phyloP scores from a whole-genome alignment of 2,888 invertebrate species.

The Yponomeuta malinellus region DNA sequence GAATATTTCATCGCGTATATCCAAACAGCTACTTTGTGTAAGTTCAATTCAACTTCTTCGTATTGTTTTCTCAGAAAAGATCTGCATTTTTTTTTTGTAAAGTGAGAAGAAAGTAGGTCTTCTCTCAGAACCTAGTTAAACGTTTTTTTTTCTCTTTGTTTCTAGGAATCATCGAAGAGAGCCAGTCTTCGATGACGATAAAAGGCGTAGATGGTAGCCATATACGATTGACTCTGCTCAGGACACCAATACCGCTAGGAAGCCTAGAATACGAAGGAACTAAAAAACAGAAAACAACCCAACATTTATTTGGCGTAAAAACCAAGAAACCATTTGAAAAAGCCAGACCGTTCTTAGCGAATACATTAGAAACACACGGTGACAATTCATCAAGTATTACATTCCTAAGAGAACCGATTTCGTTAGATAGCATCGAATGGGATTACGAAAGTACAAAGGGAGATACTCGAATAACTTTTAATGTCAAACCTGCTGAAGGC shows the following conservation, averaged over 20 bases:
- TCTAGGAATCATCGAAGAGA: slow-evolving; percentile 52
- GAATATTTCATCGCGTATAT: too few relatives aligned
- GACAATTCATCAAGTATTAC: slow-evolving; percentile 4
- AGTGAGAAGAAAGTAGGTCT: too few relatives aligned
- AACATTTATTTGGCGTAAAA: neutral
- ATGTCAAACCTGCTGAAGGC: slow-evolving; percentile 35
- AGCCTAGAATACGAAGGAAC: slow-evolving; percentile 34
- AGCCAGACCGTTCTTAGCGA: neutral
- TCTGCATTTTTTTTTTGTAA: too few relatives aligned
- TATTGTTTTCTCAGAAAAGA: too few relatives aligned
- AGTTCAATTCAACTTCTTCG: too few relatives aligned
- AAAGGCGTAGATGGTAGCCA: slow-evolving; percentile 46
- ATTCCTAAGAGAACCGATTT: slow-evolving; percentile 42
- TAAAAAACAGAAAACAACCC: slow-evolving; percentile 17
- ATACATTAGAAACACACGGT: neutral
- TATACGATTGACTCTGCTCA: slow-evolving; percentile 41
- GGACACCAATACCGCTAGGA: slow-evolving; percentile 42
- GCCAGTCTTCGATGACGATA: slow-evolving; percentile 41
- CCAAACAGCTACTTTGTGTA: too few relatives aligned
- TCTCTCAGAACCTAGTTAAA: too few relatives aligned
- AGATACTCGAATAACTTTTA: slow-evolving; percentile 29
- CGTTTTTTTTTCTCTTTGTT: slow-evolving; percentile 29
- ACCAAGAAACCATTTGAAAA: neutral
- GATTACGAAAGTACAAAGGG: slow-evolving; percentile 20
- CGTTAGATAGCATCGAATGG: slow-evolving; percentile 34